A percentile compares a stretch with the other conserved stretches of the same genome.
Evolutionary conservation across 2,113 vertebrate genomes (phyloP).

Genomic region (Psophia crepitans): DNA sequence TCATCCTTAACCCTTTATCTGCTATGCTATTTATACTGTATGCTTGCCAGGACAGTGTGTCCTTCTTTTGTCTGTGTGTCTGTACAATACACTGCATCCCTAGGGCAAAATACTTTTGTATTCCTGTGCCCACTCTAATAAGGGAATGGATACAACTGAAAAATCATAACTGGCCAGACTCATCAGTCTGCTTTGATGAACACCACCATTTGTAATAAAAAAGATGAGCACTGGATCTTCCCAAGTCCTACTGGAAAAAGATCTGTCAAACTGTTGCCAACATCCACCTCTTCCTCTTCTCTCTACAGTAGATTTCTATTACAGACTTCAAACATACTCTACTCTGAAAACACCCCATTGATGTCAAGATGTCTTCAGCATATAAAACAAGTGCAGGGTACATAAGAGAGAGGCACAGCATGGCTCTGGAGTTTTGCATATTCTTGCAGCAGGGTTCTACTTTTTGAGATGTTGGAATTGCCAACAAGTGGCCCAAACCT

Average conservation of each 20-base stretch:
- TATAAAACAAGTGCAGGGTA: background rate
- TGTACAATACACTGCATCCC: background rate
- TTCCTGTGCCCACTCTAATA: background rate
- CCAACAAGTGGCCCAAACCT: background rate
- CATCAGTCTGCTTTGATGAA: background rate
- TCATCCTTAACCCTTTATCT: background rate
- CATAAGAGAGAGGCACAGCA: conserved; percentile 3
- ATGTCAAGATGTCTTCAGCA: conserved; percentile 33
- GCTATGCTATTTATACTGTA: background rate
- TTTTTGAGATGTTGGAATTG: conserved; percentile 15
- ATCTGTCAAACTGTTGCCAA: background rate
- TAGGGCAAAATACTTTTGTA: background rate
- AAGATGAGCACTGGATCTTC: background rate
- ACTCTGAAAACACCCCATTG: conserved; percentile 22
- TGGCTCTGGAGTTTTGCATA: conserved; percentile 16
- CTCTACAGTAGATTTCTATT: background rate
- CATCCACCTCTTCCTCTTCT: background rate
- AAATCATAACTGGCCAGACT: background rate
- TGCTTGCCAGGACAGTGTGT: background rate
- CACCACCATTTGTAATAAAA: background rate
- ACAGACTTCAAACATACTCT: conserved; percentile 7
- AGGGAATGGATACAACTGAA: background rate
- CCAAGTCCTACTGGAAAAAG: background rate
- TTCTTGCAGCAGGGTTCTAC: background rate
- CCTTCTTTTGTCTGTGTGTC: no score